phyloP scores from a whole-genome alignment of 1,140 invertebrate genomes.

The Belonocnema kinseyi region DNA sequence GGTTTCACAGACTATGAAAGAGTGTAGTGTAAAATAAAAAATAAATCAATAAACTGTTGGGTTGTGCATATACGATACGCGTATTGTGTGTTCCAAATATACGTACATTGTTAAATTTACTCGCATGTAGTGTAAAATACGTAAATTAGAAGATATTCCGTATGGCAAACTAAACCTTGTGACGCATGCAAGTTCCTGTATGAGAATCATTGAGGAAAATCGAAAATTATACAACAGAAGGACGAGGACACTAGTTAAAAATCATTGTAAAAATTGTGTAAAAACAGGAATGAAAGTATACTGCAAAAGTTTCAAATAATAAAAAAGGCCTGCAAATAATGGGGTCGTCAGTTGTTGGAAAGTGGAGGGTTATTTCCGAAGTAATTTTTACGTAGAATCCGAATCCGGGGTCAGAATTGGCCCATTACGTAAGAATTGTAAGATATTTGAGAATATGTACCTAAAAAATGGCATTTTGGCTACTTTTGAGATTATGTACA shows the following conservation, averaged over 20 bases:
- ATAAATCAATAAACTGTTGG: conserved; percentile 3
- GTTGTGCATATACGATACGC: conserved; percentile 17
- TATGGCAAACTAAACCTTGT: not conserved
- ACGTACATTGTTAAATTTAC: not conserved
- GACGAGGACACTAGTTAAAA: not conserved
- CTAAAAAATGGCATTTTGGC: no score
- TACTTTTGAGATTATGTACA: no score
- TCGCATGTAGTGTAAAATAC: conserved; percentile 19
- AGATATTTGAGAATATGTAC: no score
- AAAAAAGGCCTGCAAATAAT: no score
- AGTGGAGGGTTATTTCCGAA: no score
- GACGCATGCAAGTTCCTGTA: not conserved
- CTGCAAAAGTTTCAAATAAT: not conserved
- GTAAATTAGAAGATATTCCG: not conserved
- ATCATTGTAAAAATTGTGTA: conserved; percentile 26
- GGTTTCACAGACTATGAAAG: not conserved
- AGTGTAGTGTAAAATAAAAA: conserved; percentile 1
- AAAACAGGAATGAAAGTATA: conserved; percentile 10
- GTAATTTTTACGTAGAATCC: no score
- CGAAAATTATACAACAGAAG: no score
- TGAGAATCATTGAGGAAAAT: not conserved
- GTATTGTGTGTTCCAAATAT: not conserved
- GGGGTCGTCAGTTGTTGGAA: no score
- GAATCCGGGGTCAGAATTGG: no score
- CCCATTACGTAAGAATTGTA: no score